These are phyloP conservation scores for Cotesia congregata DNA, from an alignment of 2,888 invertebrate genomes.

Conservation along the genomic window DNA sequence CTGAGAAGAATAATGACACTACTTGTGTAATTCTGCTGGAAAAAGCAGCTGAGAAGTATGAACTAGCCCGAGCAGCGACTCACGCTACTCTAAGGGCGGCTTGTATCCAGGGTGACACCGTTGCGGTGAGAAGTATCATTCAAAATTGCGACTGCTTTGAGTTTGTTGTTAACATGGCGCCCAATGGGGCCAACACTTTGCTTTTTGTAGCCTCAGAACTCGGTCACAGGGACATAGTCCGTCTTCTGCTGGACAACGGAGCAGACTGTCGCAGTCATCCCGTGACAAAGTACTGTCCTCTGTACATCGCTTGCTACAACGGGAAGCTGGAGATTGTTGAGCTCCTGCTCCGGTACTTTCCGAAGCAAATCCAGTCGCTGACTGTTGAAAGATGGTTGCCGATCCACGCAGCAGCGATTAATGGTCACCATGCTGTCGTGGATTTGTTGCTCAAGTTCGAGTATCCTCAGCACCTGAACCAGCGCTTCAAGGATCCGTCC, in stretches of 20 bases:
- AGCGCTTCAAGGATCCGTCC: constrained; percentile 78
- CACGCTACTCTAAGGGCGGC: constrained; percentile 85
- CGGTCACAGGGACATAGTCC: constrained; percentile 84
- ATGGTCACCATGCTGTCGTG: constrained; percentile 85
- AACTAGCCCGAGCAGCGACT: constrained; percentile 80
- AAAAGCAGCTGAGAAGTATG: constrained; percentile 78
- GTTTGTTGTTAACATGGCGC: constrained; percentile 87
- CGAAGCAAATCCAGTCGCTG: constrained; percentile 86
- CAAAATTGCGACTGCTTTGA: constrained; percentile 78
- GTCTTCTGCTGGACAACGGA: constrained; percentile 82
- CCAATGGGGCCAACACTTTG: constrained; percentile 88
- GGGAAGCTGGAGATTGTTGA: constrained; percentile 85
- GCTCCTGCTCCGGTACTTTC: constrained; percentile 83
- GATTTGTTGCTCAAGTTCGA: constrained; percentile 84
- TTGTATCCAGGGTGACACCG: constrained; percentile 81
- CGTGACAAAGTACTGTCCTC: constrained; percentile 91
- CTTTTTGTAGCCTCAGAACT: constrained; percentile 91
- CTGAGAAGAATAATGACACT: constrained; percentile 78
- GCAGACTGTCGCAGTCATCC: constrained; percentile 92
- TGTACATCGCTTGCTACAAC: constrained; percentile 91
- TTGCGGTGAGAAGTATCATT: constrained; percentile 77
- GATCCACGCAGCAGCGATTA: constrained; percentile 92
- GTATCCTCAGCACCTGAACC: constrained; percentile 82
- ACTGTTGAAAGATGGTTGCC: constrained; percentile 95
- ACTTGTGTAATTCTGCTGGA: constrained; percentile 77